A percentile compares a stretch with the other conserved stretches of the same genome.
phyloP scores from a whole-genome alignment of 2,888 invertebrate species.

The Dasypogon diadema region DNA sequence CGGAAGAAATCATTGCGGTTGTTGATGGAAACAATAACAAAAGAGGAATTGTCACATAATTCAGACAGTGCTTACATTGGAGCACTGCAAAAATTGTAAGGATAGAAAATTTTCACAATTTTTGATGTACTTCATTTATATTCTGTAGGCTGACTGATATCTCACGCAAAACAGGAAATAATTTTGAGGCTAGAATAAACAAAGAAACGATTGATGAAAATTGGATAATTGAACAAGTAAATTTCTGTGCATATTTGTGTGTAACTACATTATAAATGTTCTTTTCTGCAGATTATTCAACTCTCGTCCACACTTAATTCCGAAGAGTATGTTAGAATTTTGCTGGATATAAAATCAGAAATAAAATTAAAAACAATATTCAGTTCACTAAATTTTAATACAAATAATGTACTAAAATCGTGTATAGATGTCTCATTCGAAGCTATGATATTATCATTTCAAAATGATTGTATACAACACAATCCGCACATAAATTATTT shows the following conservation, averaged over 20 bases:
- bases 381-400: slow-evolving; percentile 70
- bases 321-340: slow-evolving; percentile 63
- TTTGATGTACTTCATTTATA: slow-evolving; percentile 53
- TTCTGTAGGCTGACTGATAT: slow-evolving; percentile 47
- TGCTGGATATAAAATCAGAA: slow-evolving; percentile 67
- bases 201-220: slow-evolving; percentile 66
- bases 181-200: slow-evolving; percentile 56
- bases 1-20: slow-evolving; percentile 7
- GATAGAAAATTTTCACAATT: too few relatives aligned
- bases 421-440: slow-evolving; percentile 71
- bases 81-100: slow-evolving; percentile 51
- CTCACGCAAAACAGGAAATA: not conserved
- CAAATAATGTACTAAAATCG: slow-evolving; percentile 69
- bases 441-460: slow-evolving; percentile 69
- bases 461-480: slow-evolving; percentile 67
- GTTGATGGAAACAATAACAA: slow-evolving; percentile 23
- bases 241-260: slow-evolving; percentile 28
- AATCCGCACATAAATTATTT: slow-evolving; percentile 68
- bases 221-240: slow-evolving; percentile 67
- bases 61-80: not conserved
- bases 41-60: slow-evolving; percentile 24
- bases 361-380: slow-evolving; percentile 69
- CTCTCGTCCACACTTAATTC: slow-evolving; percentile 63
- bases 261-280: not conserved
- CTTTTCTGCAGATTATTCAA: slow-evolving; percentile 64